A percentile compares a stretch with the other conserved stretches of the same genome.
Conservation (phyloP, 2,888 invertebrate genomes). For the Tromatobia lineatoria region DNA sequence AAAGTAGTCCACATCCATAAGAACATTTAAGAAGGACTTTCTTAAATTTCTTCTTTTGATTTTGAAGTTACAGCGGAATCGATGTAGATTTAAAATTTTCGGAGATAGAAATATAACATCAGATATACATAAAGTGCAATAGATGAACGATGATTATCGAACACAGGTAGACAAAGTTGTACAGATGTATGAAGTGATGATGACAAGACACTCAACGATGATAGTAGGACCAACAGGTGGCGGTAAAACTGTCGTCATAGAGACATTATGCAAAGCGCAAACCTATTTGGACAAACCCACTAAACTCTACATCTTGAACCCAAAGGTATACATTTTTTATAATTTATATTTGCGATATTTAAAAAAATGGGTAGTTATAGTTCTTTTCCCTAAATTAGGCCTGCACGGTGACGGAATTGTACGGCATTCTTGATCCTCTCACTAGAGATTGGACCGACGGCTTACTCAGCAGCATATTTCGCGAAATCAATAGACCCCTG, state of each 20-base stretch:
- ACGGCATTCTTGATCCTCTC: constrained; percentile 94
- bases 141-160: not conserved
- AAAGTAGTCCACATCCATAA: no score
- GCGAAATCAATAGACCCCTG: constrained; percentile 94
- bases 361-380: not conserved
- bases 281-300: constrained; percentile 91
- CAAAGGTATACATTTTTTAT: constrained; percentile 88
- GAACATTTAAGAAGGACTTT: no score
- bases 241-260: constrained; percentile 95
- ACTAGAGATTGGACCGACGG: constrained; percentile 98
- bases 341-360: constrained; percentile 12
- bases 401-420: constrained; percentile 95
- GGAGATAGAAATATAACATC: not conserved
- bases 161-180: constrained; percentile 93
- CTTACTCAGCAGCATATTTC: constrained; percentile 95
- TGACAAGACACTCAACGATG: constrained; percentile 97
- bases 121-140: not conserved
- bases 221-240: constrained; percentile 97
- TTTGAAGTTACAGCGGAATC: not conserved
- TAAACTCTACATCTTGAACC: constrained; percentile 93
- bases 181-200: constrained; percentile 97
- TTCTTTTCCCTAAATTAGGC: constrained; percentile 87
- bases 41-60: not conserved
- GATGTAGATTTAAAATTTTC: not conserved
- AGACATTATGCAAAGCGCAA: constrained; percentile 92